phyloP scores from a whole-genome alignment of 1,140 invertebrate genomes.

The Hycleus cichorii region DNA sequence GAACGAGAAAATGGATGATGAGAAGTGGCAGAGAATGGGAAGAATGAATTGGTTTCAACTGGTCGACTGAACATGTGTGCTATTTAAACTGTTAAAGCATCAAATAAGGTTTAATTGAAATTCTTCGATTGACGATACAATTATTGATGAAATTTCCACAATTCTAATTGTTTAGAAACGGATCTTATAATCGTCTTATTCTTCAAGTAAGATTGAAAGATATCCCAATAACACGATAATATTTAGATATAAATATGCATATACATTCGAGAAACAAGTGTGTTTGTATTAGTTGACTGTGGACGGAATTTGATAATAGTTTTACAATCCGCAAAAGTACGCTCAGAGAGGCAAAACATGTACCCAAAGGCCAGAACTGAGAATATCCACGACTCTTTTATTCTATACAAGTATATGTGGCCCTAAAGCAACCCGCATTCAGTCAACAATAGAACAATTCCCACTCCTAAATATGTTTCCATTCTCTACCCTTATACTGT shows the following conservation, averaged over 20 bases:
- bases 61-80: background rate
- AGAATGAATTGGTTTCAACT: no score
- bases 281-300: no score
- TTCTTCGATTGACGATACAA: background rate
- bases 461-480: conserved; percentile 8
- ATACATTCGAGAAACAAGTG: no score
- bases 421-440: conserved; percentile 13
- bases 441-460: conserved; percentile 16
- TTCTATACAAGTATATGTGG: conserved; percentile 3
- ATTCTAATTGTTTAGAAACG: no score
- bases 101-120: conserved; percentile 9
- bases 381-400: conserved; percentile 12
- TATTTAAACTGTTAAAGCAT: background rate
- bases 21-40: no score
- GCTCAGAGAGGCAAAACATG: conserved; percentile 10
- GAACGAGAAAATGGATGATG: no score
- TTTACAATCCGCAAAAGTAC: conserved; percentile 11
- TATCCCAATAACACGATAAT: no score
- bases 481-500: background rate
- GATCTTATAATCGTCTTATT: no score
- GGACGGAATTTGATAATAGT: background rate
- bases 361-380: conserved; percentile 6
- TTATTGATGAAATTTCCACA: no score
- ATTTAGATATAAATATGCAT: no score
- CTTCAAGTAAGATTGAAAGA: no score